Percentiles rank a stretch among this genome's conserved stretches.
phyloP scores from a whole-genome alignment of 2,888 invertebrate genomes.

The Macroteleia sp. region DNA sequence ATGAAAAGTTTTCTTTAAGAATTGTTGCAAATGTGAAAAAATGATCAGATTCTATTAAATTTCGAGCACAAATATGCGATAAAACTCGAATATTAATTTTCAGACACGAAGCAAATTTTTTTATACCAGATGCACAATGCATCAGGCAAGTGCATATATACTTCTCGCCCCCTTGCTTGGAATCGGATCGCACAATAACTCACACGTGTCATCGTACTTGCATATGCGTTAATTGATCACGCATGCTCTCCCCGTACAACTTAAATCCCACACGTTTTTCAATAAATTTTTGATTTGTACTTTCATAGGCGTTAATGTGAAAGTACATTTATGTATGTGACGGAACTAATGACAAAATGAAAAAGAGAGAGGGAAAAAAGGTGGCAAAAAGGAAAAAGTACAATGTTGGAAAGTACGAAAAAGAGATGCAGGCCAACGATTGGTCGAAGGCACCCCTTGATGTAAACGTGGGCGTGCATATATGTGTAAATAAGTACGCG shows the following conservation, averaged over 20 bases:
- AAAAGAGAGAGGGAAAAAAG: slow-evolving; percentile 32
- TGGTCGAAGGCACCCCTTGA: slow-evolving; percentile 79
- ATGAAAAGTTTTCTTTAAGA: too few species aligned
- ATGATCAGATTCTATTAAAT: too few species aligned
- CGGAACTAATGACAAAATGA: slow-evolving; percentile 51
- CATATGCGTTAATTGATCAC: slow-evolving; percentile 63
- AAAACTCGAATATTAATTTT: slow-evolving; percentile 16
- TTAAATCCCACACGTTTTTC: slow-evolving; percentile 42
- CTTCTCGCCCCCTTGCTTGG: slow-evolving; percentile 43
- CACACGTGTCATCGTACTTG: slow-evolving; percentile 61
- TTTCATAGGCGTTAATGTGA: slow-evolving; percentile 55
- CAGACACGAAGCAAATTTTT: slow-evolving; percentile 22
- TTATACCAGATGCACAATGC: slow-evolving; percentile 45
- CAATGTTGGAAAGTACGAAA: slow-evolving; percentile 63
- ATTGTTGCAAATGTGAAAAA: too few species aligned
- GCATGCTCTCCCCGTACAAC: slow-evolving; percentile 29
- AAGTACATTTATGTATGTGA: slow-evolving; percentile 53
- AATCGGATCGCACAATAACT: slow-evolving; percentile 61
- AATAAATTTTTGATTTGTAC: slow-evolving; percentile 55
- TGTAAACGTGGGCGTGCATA: slow-evolving; percentile 79
- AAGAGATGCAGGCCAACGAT: slow-evolving; percentile 77
- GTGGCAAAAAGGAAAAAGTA: slow-evolving; percentile 48
- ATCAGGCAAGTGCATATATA: slow-evolving; percentile 55
- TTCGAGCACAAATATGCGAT: too few species aligned
- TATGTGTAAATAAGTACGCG: slow-evolving; percentile 68